Evolutionary conservation across 2,888 invertebrate species (phyloP).

Genomic region (Chloromyia formosa): DNA sequence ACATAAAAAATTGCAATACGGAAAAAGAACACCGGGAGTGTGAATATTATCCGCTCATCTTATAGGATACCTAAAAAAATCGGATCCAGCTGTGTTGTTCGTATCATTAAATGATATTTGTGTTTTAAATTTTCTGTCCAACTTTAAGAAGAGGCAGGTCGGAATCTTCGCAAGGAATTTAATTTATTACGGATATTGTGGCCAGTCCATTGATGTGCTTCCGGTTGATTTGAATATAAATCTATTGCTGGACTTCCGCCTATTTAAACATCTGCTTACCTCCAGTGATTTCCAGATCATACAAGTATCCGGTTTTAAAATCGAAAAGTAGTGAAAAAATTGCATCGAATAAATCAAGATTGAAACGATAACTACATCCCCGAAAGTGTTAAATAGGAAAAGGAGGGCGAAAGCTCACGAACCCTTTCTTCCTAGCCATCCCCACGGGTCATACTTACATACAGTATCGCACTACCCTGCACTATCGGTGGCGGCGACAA

Average conservation of each 20-base stretch:
- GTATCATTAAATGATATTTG: too few species aligned
- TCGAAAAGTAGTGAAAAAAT: background rate
- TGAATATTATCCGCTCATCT: background rate
- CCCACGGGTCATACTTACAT: background rate
- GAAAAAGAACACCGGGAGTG: background rate
- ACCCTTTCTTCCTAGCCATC: background rate
- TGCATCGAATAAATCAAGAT: background rate
- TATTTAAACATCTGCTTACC: too few species aligned
- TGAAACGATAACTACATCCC: conserved; percentile 5
- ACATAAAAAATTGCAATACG: background rate
- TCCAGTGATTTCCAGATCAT: too few species aligned
- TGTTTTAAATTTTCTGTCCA: too few species aligned
- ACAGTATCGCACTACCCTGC: conserved; percentile 13
- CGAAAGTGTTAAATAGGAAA: conserved; percentile 38
- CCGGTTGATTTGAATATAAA: too few species aligned
- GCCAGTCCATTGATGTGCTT: too few species aligned
- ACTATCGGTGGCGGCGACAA: conserved; percentile 17
- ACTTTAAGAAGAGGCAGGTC: too few species aligned
- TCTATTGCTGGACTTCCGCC: too few species aligned
- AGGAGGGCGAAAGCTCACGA: conserved; percentile 38
- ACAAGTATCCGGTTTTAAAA: background rate
- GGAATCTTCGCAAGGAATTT: too few species aligned
- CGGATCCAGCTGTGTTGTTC: too few species aligned
- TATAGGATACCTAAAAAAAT: too few species aligned
- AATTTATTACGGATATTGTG: too few species aligned